Evolutionary conservation across 2,888 invertebrate species (phyloP), one percentile per base, ranked within the genome.

Genomic region (Anoncus sp.): DNA sequence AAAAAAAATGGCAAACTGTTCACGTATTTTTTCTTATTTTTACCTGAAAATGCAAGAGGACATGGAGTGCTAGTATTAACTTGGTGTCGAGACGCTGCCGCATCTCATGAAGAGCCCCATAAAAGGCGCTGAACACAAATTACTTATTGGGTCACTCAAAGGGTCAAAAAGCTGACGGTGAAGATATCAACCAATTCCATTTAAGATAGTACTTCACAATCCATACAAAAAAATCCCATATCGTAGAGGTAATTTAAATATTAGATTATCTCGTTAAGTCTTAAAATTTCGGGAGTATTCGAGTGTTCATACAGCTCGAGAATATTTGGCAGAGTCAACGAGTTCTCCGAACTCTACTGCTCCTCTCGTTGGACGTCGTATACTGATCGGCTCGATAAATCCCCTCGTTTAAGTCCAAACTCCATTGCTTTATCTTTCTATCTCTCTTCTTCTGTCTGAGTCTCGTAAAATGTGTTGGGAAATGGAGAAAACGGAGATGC

Each of bases 331-430:
- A 63, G 66, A 74, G 69, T 59, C 45, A 53, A 53, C 60, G 62
- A 71, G 57, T 75, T 75, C 75, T 38, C 20, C 57, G 69, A 75
- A 70, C 51, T 49, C 40, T 60, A 40, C 22, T 31, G 31, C 55
- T 35, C 22, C 57, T 59, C 53, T 24, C 53, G 63, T 65, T 38
- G 38, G 62, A 62, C 55, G 43, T 20, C 5, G 20, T 27, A 20
- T 14, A 22, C 75, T 70, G 75, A 75, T 75, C 70, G 49, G 51
- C 75, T 70, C 75, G 75, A 75, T 75, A 75, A 75, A 75, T 75
- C 70, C 47, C 75, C 57, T 65, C 40, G 69, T 69, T 75, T 20
- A 62, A 75, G 67, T 63, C 63, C 73, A 65, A 57, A 45, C 40
- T 57, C 27, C 18, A 16, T n/a, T 38, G 47, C 65, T 16, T 12